Base-by-base conservation (phyloP, 2,113 vertebrate genomes). In the Oncorhynchus masou region DNA sequence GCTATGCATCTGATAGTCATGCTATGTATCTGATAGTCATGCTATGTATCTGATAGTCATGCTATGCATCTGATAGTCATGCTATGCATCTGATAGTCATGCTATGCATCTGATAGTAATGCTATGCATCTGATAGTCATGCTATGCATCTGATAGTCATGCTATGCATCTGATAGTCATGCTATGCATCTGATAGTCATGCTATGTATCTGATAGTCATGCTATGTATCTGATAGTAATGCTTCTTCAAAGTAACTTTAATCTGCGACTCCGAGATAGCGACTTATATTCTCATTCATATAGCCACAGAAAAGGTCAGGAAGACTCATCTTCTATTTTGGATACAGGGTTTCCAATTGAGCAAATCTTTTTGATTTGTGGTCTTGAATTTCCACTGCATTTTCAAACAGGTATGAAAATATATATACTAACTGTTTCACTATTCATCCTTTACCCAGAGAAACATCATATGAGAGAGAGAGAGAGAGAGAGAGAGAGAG, bases 261-360 rank as follows among this genome's bases (percentile, higher is more conserved):
- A 89, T 86, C 13, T 69, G 83, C 80, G 77, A 85, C 79, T 85
- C 71, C 64, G 68, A 85, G 73, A 54, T 80, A 67, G 77, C 70
- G 71, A 80, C 74, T 84, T 34, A 67, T 76, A 74, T 75, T 83
- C 67, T 34, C 6, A 49, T 48, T 34, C 6, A 49, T 48, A 66
- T 73, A 71, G 75, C 79, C 70, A 77, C 25, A 68, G 80, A 71
- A 88, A 91, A 88, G 88, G 88, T 89, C 87, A 91, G 57, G 62
- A 72, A 79, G 80, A 77, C 8, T 74, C 65, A 39, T 81, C 75
- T 88, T 82, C 82, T 84, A 86, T 74, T 87, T 86, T 84, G 83
- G 85, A 73, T 73, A 79, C 74, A 78, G 0, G 1, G n/a, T 62
- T 62, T 22, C 59, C 7, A 62, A n/a, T 62, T 57, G 2, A 45